A percentile compares a stretch with the other conserved stretches of the same genome.
phyloP scores from a whole-genome alignment of 2,888 invertebrate species.

The Limnephilus auricula region DNA sequence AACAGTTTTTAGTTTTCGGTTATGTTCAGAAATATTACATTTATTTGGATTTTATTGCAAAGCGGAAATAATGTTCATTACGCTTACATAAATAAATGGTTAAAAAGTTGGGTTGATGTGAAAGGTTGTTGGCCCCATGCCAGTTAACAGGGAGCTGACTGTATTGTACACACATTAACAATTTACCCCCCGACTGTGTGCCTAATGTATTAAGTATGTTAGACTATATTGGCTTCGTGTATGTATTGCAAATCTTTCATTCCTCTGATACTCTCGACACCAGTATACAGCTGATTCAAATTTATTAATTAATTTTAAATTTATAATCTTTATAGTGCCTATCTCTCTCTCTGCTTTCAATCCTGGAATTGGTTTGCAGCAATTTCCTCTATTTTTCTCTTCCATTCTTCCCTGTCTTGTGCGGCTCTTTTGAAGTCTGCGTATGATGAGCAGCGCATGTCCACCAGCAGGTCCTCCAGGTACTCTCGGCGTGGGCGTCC shows the following conservation, averaged over 20 bases:
- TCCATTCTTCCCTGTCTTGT: too few relatives aligned
- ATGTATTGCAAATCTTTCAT: neutral
- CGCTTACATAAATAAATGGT: neutral
- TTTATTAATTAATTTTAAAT: neutral
- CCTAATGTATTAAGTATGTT: neutral
- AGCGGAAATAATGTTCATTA: too few relatives aligned
- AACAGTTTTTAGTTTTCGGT: too few relatives aligned
- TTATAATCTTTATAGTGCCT: neutral
- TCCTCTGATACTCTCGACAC: neutral
- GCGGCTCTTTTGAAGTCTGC: too few relatives aligned
- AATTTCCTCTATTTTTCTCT: too few relatives aligned
- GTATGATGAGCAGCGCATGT: too few relatives aligned
- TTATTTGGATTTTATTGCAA: too few relatives aligned
- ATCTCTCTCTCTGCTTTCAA: too few relatives aligned
- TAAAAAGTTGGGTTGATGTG: neutral
- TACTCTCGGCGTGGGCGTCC: too few relatives aligned
- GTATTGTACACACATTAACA: neutral
- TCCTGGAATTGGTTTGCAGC: too few relatives aligned
- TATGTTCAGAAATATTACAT: too few relatives aligned
- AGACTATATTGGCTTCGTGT: neutral
- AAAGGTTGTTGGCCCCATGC: neutral
- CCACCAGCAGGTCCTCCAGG: too few relatives aligned
- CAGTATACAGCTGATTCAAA: neutral
- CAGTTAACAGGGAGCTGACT: neutral
- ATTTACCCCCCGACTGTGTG: neutral